These are phyloP conservation scores for Pipistrellus pipistrellus DNA, from an alignment of 2,797 vertebrate species.

Conservation along the genomic window DNA sequence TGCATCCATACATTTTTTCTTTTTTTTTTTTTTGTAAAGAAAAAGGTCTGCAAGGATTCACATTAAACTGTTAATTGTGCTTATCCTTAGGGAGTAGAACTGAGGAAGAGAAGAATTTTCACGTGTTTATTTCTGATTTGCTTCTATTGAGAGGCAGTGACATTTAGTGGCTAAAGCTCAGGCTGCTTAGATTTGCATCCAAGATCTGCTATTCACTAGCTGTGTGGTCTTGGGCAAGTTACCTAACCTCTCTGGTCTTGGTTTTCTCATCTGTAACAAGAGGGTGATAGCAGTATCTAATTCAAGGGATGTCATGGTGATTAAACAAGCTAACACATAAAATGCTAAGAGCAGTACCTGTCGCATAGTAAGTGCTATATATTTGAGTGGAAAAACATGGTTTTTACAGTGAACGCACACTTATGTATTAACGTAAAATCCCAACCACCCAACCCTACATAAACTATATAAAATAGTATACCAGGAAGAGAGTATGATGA, in stretches of 20 bases:
- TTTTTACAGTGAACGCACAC: conserved; percentile 1
- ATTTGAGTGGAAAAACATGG: conserved; percentile 12
- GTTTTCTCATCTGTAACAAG: conserved; percentile 1
- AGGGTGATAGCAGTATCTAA: neutral
- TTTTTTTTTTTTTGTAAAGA: neutral
- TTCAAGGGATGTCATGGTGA: neutral
- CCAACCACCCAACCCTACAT: conserved; percentile 20
- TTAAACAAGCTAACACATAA: neutral
- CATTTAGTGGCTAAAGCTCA: neutral
- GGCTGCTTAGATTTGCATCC: neutral
- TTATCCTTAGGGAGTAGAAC: neutral
- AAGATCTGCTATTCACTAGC: conserved; percentile 12
- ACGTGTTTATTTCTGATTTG: neutral
- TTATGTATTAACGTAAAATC: conserved; percentile 47
- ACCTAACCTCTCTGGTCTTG: conserved; percentile 32
- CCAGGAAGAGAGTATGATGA: neutral
- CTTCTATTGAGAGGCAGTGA: neutral
- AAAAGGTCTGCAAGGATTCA: conserved; percentile 21
- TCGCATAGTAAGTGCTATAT: neutral
- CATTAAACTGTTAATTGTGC: conserved; percentile 5
- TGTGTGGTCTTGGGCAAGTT: neutral
- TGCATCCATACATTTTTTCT: neutral
- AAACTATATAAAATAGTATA: conserved; percentile 23
- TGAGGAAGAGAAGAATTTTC: neutral
- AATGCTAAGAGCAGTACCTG: neutral